Evolutionary conservation across 2,113 vertebrate genomes (phyloP), one percentile per base, ranked within the genome.

Genomic region (Malurus cyaneus): DNA sequence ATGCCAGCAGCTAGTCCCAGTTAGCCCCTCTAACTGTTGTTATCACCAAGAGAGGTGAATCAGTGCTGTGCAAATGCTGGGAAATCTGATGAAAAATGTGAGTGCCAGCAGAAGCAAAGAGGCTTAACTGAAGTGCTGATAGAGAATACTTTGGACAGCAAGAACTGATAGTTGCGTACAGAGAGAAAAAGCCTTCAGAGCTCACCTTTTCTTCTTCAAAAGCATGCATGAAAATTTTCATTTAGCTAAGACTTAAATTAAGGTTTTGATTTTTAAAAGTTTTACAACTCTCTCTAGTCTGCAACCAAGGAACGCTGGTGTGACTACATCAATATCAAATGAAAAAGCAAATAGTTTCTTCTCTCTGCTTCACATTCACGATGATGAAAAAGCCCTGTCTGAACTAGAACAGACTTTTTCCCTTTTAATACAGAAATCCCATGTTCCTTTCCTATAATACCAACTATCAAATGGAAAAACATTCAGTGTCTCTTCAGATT

Each of bases 121-220:
- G 90, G 88, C 96, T 97, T 96, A 96, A 92, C 92, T 88, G 86
- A 98, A 96, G 91, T 96, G 89, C 94, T 97, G 80, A 96, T 93
- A 96, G 92, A 87, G 96, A 97, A 97, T 79, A 93, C 74, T 82
- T 97, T 80, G 91, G 91, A 92, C 86, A 93, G 88, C 67, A 95
- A 95, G 96, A 96, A 87, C 47, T 67, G 87, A 92, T 92, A 95
- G 92, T 73, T 92, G 80, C 61, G 39, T 76, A 93, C 66, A 95
- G 86, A 95, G 84, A 85, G 70, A 94, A 97, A 92, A 92, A 85
- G 31, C 47, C 86, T 96, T 95, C 70, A 90, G 86, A 94, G 32
- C 23, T 57, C 86, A 78, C 44, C 64, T 89, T 96, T 96, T 80
- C 82, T 96, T 89, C 86, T 92, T 97, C 81, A 96, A 95, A 97